These are phyloP conservation scores for Chloroclysta siterata DNA, from an alignment of 2,888 invertebrate species.

Conservation along the genomic window DNA sequence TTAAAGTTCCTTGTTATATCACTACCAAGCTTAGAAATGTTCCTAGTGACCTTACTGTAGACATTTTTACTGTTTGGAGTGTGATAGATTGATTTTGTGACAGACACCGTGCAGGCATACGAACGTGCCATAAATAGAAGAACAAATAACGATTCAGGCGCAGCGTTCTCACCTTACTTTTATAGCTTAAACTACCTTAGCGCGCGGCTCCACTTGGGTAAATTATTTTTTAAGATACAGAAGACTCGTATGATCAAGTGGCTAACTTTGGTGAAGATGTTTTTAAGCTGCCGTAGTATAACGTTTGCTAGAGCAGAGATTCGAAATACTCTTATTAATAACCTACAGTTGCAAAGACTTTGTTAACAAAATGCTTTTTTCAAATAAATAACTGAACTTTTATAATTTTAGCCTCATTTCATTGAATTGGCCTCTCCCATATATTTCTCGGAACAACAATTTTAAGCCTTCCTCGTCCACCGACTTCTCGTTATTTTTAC, in stretches of 20 bases:
- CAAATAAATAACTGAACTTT: too few species aligned
- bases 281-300: neutral
- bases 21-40: neutral
- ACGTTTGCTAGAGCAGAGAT: too few species aligned
- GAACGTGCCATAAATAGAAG: conserved; percentile 63
- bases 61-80: conserved; percentile 44
- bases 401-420: too few species aligned
- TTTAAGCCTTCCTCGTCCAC: too few species aligned
- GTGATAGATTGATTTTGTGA: conserved; percentile 77
- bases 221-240: neutral
- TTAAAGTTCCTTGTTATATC: neutral
- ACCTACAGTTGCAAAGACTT: too few species aligned
- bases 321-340: too few species aligned
- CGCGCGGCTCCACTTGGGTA: conserved; percentile 4
- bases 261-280: too few species aligned
- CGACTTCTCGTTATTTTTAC: too few species aligned
- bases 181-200: conserved; percentile 40
- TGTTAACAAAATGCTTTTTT: too few species aligned
- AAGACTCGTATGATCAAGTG: too few species aligned
- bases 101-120: conserved; percentile 66
- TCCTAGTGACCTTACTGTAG: neutral
- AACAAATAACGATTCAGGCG: conserved; percentile 58
- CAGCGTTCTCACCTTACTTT: conserved; percentile 55
- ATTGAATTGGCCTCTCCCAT: too few species aligned
- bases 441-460: too few species aligned